Evolutionary conservation across 2,113 vertebrate genomes (phyloP).

Genomic region (Corapipo altera): DNA sequence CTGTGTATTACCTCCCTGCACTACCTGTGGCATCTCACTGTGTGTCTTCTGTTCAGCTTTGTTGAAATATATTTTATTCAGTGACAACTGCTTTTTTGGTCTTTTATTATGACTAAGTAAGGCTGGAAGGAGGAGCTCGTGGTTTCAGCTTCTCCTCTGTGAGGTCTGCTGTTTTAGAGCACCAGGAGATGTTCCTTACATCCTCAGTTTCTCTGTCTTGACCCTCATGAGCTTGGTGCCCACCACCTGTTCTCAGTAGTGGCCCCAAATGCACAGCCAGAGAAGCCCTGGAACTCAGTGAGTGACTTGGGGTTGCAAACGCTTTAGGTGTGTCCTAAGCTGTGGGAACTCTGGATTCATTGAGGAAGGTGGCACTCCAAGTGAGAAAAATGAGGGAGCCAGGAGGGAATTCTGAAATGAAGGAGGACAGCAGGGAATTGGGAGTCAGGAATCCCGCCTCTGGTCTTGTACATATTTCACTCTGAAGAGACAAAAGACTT

Average conservation of each 20-base stretch:
- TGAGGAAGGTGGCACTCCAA: background rate
- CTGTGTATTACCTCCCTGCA: background rate
- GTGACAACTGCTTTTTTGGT: background rate
- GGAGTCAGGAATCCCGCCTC: background rate
- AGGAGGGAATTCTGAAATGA: background rate
- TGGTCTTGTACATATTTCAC: fast-evolving
- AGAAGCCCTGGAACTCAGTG: background rate
- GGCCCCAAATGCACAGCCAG: fast-evolving
- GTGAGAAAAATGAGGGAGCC: background rate
- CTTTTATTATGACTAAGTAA: background rate
- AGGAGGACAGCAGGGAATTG: background rate
- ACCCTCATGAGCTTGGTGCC: fast-evolving
- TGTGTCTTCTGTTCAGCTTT: background rate
- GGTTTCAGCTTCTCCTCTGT: background rate
- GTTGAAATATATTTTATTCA: background rate
- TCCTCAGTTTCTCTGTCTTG: background rate
- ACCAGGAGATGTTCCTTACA: background rate
- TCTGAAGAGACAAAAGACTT: background rate
- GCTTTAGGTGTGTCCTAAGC: background rate
- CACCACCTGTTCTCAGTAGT: background rate
- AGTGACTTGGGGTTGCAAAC: background rate
- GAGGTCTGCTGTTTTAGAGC: background rate
- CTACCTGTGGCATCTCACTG: background rate
- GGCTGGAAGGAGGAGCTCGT: background rate
- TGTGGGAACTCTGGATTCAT: background rate